These are phyloP conservation scores for Oscheius myriophilus DNA, from an alignment of 2,888 invertebrate species.

Conservation along the genomic window DNA sequence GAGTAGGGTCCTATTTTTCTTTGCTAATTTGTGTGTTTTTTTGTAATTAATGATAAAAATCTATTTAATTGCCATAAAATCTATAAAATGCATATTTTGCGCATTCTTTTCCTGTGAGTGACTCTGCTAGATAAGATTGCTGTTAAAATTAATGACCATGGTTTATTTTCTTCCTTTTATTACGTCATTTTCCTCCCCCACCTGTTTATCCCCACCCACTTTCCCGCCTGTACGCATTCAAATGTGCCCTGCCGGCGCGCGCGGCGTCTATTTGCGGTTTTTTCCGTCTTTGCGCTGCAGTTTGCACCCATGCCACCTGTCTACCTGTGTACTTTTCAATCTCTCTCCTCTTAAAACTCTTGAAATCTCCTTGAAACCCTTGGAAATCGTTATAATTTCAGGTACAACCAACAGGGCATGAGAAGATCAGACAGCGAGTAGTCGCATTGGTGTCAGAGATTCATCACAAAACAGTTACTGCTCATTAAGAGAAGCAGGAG, in stretches of 20 bases:
- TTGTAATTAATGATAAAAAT: too few relatives aligned
- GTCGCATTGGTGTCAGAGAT: not conserved
- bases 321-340: constrained; percentile 19
- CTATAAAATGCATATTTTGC: too few relatives aligned
- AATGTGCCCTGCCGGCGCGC: not conserved
- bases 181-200: not conserved
- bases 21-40: too few relatives aligned
- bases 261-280: constrained; percentile 19
- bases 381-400: constrained; percentile 5
- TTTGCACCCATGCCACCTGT: constrained; percentile 28
- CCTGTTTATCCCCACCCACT: not conserved
- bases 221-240: not conserved
- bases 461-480: constrained; percentile 1
- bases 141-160: not conserved
- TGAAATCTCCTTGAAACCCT: not conserved
- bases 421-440: constrained; percentile 22
- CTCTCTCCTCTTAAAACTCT: not conserved
- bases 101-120: too few relatives aligned
- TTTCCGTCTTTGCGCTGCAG: constrained; percentile 18
- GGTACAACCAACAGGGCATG: constrained; percentile 37
- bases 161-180: not conserved
- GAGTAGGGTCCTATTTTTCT: too few relatives aligned
- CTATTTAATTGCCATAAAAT: too few relatives aligned
- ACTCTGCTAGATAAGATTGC: not conserved
- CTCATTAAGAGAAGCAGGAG: constrained; percentile 17